Evolutionary conservation across 1,140 invertebrate genomes (phyloP).

Genomic region (Drosophila sp.): DNA sequence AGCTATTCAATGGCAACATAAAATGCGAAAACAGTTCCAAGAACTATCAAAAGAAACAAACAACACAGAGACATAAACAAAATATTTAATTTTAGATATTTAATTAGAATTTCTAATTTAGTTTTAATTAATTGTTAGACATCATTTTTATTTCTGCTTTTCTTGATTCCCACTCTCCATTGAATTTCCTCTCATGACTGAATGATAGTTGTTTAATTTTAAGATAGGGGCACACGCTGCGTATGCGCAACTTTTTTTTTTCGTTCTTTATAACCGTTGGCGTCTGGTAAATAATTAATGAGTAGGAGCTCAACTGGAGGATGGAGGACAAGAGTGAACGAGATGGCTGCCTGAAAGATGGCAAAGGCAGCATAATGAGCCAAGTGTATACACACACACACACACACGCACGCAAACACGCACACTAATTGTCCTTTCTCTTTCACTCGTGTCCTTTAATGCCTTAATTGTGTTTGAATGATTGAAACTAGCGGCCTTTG

Average conservation of each 20-base stretch:
- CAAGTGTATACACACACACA: constrained; percentile 25
- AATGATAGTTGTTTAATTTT: constrained; percentile 59
- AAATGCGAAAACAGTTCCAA: not conserved
- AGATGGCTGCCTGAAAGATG: constrained; percentile 23
- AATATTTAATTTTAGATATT: not conserved
- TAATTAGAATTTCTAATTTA: constrained; percentile 2
- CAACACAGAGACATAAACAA: not conserved
- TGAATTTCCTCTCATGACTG: constrained; percentile 22
- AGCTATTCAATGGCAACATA: too few species aligned
- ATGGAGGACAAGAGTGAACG: not conserved
- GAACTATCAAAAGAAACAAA: not conserved
- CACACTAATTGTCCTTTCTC: constrained; percentile 60
- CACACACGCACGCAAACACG: constrained; percentile 20
- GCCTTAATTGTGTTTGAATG: constrained; percentile 73
- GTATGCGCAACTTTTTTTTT: constrained; percentile 70
- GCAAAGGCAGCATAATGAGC: constrained; percentile 69
- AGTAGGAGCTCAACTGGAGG: constrained; percentile 56
- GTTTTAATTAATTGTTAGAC: not conserved
- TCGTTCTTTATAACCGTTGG: constrained; percentile 58
- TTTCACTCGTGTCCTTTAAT: constrained; percentile 53
- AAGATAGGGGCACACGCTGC: constrained; percentile 55
- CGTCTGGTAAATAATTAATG: constrained; percentile 76
- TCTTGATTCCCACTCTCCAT: constrained; percentile 7
- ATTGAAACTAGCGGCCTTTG: constrained; percentile 66
- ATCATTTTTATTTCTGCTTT: not conserved